These are phyloP conservation scores for Phocides pigmalion DNA, from an alignment of 1,140 invertebrate genomes.

Conservation along the genomic window DNA sequence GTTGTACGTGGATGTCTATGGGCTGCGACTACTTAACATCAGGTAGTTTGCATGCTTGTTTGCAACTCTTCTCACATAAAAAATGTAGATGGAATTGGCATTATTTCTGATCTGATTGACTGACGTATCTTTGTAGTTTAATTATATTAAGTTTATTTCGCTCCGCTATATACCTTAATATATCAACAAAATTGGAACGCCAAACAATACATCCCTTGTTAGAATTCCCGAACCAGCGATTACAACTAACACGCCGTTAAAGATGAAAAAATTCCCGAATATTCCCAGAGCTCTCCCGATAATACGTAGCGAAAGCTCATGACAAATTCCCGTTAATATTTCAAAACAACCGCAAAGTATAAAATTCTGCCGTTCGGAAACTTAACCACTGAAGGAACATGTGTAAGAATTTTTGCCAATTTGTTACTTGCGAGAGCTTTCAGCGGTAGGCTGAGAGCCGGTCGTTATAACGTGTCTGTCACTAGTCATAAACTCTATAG, in stretches of 20 bases:
- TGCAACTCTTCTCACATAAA: too few relatives aligned
- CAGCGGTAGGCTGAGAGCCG: slow-evolving; percentile 44
- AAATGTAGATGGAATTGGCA: too few relatives aligned
- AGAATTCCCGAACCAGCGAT: slow-evolving; percentile 6
- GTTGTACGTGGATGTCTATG: too few relatives aligned
- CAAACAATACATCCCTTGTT: slow-evolving; percentile 1
- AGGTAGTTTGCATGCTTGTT: too few relatives aligned
- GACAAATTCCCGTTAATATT: slow-evolving; percentile 55
- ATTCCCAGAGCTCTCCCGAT: slow-evolving; percentile 20
- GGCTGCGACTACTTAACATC: too few relatives aligned
- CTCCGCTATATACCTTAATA: too few relatives aligned
- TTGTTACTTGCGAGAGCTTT: slow-evolving; percentile 61
- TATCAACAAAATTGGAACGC: slow-evolving; percentile 16
- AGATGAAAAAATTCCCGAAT: slow-evolving; percentile 24
- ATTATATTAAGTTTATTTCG: too few relatives aligned
- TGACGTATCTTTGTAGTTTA: too few relatives aligned
- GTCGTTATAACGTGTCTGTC: not conserved
- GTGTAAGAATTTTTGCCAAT: slow-evolving; percentile 76
- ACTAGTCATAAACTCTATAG: too few relatives aligned
- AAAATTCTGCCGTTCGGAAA: slow-evolving; percentile 52
- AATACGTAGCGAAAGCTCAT: slow-evolving; percentile 39
- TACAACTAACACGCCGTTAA: slow-evolving; percentile 11
- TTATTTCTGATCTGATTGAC: too few relatives aligned
- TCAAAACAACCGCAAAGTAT: slow-evolving; percentile 56
- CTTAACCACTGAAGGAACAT: slow-evolving; percentile 62